Evolutionary conservation across 2,888 invertebrate genomes (phyloP).

Genomic region (Hirudinaria manillensis): DNA sequence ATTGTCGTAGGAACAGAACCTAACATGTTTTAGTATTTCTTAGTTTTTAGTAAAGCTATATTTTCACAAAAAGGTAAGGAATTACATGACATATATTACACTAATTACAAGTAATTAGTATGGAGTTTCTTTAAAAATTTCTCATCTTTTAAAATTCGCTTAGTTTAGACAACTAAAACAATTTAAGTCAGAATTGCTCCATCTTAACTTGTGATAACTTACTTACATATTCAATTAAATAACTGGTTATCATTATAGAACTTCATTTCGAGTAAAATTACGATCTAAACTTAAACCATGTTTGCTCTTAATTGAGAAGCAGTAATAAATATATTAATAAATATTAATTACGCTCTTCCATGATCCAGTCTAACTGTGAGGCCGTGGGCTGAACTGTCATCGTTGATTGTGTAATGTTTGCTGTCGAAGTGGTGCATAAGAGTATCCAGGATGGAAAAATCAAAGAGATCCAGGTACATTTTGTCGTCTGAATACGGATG

Average conservation of each 20-base stretch:
- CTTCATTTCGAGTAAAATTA: too few species aligned
- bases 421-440: conserved; percentile 41
- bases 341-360: conserved; percentile 39
- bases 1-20: conserved; percentile 39
- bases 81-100: background rate
- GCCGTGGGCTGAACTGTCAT: conserved; percentile 36
- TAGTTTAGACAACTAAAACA: too few species aligned
- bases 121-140: background rate
- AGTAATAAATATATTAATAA: background rate
- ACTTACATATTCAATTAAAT: too few species aligned
- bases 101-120: background rate
- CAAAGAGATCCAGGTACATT: conserved; percentile 40
- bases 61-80: conserved; percentile 1
- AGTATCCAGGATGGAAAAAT: conserved; percentile 39
- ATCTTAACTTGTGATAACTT: too few species aligned
- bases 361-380: conserved; percentile 41
- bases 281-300: too few species aligned
- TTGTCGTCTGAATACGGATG: conserved; percentile 35
- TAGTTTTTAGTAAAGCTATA: background rate
- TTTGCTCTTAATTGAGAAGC: background rate
- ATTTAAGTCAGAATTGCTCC: too few species aligned
- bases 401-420: conserved; percentile 39
- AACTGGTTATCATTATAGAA: too few species aligned
- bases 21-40: too few species aligned
- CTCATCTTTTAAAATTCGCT: too few species aligned